These are phyloP conservation scores for Pristionchus mayeri DNA, from an alignment of 2,888 invertebrate genomes.

Conservation along the genomic window DNA sequence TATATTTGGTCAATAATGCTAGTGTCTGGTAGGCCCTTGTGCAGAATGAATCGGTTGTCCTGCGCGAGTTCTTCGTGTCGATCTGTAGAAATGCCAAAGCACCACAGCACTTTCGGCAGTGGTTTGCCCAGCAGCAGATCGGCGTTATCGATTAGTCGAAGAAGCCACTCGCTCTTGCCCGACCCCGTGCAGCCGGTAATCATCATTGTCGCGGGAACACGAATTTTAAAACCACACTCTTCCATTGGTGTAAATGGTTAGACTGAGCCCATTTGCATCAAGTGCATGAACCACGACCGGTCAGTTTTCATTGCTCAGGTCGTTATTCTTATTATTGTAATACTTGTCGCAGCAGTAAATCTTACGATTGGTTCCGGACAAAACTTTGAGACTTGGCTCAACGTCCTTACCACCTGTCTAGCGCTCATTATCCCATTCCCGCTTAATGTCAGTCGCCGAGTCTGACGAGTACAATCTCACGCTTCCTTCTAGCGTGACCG, in stretches of 20 bases:
- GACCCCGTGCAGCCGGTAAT: background rate
- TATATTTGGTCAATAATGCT: background rate
- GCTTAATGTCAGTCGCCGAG: background rate
- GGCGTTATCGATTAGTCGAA: background rate
- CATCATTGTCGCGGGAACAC: background rate
- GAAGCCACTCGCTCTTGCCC: background rate
- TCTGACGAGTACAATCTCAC: background rate
- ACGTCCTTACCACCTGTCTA: background rate
- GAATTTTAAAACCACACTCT: background rate
- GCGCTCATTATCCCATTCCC: background rate
- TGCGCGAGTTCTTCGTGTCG: background rate
- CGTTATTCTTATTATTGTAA: background rate
- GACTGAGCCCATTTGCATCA: background rate
- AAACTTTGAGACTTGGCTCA: background rate
- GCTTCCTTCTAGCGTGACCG: background rate
- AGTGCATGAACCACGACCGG: background rate
- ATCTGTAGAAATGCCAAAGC: background rate
- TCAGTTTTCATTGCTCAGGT: background rate
- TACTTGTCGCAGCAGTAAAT: background rate
- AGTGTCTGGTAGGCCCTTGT: background rate
- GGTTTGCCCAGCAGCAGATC: background rate
- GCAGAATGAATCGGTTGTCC: background rate
- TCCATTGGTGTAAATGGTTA: background rate
- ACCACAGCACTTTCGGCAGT: background rate
- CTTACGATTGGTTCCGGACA: background rate